Percentiles rank a stretch among this genome's conserved stretches.
phyloP scores from a whole-genome alignment of 2,113 vertebrate species.

The Conger conger region DNA sequence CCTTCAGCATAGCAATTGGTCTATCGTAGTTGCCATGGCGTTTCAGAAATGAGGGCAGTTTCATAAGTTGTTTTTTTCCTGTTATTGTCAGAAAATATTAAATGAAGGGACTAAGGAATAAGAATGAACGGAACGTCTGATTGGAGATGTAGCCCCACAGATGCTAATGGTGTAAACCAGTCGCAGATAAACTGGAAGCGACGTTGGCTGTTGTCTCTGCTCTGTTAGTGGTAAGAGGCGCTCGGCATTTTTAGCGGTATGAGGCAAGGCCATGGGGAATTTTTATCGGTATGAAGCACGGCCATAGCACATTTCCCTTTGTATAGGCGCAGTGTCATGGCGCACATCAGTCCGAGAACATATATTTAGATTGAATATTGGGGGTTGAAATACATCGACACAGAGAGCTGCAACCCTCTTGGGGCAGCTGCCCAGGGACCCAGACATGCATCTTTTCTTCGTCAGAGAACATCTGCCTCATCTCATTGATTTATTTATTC shows the following conservation, averaged over 20 bases:
- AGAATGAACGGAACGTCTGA: not conserved
- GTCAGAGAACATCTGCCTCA: not conserved
- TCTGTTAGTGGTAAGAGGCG: not conserved
- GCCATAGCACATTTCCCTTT: too few relatives aligned
- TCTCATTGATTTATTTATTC: not conserved
- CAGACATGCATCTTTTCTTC: not conserved
- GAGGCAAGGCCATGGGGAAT: not conserved
- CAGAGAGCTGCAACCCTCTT: too few relatives aligned
- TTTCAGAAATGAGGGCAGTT: not conserved
- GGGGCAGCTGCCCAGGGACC: not conserved
- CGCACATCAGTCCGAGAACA: not conserved
- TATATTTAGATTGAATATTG: not conserved
- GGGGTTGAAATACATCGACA: too few relatives aligned
- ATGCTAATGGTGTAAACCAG: not conserved
- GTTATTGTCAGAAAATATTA: slow-evolving; percentile 1
- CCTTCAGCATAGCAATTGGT: not conserved
- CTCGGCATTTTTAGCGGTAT: not conserved
- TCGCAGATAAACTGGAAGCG: not conserved
- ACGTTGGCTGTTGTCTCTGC: too few relatives aligned
- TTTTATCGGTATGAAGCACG: not conserved
- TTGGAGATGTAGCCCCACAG: not conserved
- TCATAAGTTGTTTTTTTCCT: not conserved
- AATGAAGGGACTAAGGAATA: not conserved
- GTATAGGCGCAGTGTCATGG: not conserved
- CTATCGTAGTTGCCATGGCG: not conserved